These are phyloP conservation scores for Dysdera silvatica DNA, from an alignment of 1,140 invertebrate genomes.

Conservation along the genomic window DNA sequence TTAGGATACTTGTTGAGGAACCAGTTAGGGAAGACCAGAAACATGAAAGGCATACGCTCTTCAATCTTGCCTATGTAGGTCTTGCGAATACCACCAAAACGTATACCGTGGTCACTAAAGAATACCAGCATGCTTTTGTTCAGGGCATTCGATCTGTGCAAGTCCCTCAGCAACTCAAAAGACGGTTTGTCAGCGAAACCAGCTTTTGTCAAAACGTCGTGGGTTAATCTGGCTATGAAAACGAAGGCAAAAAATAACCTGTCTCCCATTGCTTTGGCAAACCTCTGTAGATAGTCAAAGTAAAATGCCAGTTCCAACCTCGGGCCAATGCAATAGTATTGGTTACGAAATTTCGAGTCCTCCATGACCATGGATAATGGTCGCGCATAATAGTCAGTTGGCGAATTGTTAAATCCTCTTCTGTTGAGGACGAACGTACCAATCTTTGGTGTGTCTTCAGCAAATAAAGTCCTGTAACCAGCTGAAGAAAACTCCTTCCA, in stretches of 20 bases:
- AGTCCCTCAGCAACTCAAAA: slow-evolving; percentile 37
- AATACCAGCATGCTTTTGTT: slow-evolving; percentile 61
- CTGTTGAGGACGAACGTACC: slow-evolving; percentile 73
- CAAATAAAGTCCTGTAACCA: slow-evolving; percentile 68
- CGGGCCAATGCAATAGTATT: slow-evolving; percentile 14
- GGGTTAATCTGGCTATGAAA: slow-evolving; percentile 39
- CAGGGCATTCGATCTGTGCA: slow-evolving; percentile 37
- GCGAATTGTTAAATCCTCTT: slow-evolving; percentile 63
- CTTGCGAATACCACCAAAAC: slow-evolving; percentile 71
- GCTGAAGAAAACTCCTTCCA: slow-evolving; percentile 46
- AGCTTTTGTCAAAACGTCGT: slow-evolving; percentile 42
- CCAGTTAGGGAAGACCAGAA: slow-evolving; percentile 60
- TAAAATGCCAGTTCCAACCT: slow-evolving; percentile 23
- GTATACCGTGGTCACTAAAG: slow-evolving; percentile 85
- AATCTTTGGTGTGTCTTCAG: slow-evolving; percentile 65
- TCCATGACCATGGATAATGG: slow-evolving; percentile 53
- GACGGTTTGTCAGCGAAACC: slow-evolving; percentile 40
- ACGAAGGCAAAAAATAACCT: slow-evolving; percentile 29
- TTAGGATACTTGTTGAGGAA: slow-evolving; percentile 38
- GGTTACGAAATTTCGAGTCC: slow-evolving; percentile 1
- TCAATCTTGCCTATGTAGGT: slow-evolving; percentile 75
- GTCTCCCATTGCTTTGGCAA: slow-evolving; percentile 27
- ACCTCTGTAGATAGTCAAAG: slow-evolving; percentile 36
- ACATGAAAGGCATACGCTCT: slow-evolving; percentile 77
- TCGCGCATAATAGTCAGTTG: slow-evolving; percentile 71